These are phyloP conservation scores for Lophochroa leadbeateri DNA, from an alignment of 2,113 vertebrate species.

Conservation along the genomic window DNA sequence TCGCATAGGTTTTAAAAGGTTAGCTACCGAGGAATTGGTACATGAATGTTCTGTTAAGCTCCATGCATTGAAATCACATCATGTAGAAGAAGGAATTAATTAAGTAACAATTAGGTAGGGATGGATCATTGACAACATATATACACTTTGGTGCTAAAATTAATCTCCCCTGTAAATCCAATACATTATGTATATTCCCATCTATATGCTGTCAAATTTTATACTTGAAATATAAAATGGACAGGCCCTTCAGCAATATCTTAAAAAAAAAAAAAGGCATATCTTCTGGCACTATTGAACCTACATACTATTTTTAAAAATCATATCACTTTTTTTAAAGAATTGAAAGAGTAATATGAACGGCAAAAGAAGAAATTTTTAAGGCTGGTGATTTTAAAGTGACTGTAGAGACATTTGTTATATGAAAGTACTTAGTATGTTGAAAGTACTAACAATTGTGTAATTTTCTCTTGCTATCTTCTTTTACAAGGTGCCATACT, in stretches of 20 bases:
- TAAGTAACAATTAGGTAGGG: slow-evolving; percentile 64
- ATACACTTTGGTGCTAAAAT: slow-evolving; percentile 55
- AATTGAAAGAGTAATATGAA: neutral
- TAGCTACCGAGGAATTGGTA: slow-evolving; percentile 28
- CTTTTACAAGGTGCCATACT: slow-evolving; percentile 21
- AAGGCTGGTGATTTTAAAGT: neutral
- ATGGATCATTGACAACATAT: slow-evolving; percentile 68
- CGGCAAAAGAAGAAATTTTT: neutral
- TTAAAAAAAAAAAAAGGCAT: neutral
- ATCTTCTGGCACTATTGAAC: neutral
- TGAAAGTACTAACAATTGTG: slow-evolving; percentile 12
- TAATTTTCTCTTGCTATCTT: neutral
- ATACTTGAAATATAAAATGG: neutral
- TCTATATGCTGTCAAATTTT: neutral
- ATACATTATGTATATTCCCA: neutral
- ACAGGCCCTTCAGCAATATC: neutral
- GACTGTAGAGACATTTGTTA: neutral
- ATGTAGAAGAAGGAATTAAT: slow-evolving; percentile 68
- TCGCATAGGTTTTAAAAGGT: slow-evolving; percentile 63
- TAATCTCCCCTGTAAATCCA: slow-evolving; percentile 55
- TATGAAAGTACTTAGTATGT: neutral
- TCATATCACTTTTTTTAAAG: neutral
- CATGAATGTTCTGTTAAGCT: slow-evolving; percentile 56
- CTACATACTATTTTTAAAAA: neutral
- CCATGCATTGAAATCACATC: slow-evolving; percentile 36